Evolutionary conservation across 2,113 vertebrate genomes (phyloP), one percentile per base, ranked within the genome.

Genomic region (Sigmodon hispidus): DNA sequence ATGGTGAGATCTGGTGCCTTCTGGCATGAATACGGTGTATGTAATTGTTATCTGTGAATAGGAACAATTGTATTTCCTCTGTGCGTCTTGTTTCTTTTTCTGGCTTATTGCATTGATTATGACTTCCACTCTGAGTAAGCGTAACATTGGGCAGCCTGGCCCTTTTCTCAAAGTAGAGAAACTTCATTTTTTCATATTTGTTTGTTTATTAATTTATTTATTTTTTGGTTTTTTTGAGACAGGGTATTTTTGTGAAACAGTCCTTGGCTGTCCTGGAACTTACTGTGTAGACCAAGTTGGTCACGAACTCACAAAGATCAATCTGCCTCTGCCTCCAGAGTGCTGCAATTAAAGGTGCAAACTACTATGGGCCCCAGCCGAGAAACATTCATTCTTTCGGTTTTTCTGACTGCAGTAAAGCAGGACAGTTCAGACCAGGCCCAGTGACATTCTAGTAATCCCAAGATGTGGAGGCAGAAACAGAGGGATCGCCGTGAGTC

Each of bases 11-110:
- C n/a, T n/a, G n/a, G n/a, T n/a, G n/a, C n/a, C n/a, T n/a, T n/a
- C n/a, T n/a, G n/a, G n/a, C n/a, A n/a, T n/a, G n/a, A n/a, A n/a
- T n/a, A n/a, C n/a, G n/a, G 4, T 89, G 19, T 89, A 17, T 29
- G 36, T 45, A 48, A 43, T 89, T 75, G 17, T 36, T 50, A 40
- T 88, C 24, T 73, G 10, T 22, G 26, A 31, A 45, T 89, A 75
- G 70, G 29, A 75, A 59, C 52, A 22, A 7, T 50, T 69, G 5
- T 70, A 59, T 77, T 89, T 61, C 40, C 21, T 17, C 52, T 89
- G 52, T 75, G 29, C 9, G 19, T 21, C 40, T 89, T 65, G n/a
- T 89, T 96, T 96, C 69, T 76, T 94, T 90, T 83, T 77, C 89
- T 88, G 52, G 43, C 84, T 86, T 87, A 36, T 73, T 94, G 1